phyloP scores from a whole-genome alignment of 2,113 vertebrate species.

The Trogon surrucura region DNA sequence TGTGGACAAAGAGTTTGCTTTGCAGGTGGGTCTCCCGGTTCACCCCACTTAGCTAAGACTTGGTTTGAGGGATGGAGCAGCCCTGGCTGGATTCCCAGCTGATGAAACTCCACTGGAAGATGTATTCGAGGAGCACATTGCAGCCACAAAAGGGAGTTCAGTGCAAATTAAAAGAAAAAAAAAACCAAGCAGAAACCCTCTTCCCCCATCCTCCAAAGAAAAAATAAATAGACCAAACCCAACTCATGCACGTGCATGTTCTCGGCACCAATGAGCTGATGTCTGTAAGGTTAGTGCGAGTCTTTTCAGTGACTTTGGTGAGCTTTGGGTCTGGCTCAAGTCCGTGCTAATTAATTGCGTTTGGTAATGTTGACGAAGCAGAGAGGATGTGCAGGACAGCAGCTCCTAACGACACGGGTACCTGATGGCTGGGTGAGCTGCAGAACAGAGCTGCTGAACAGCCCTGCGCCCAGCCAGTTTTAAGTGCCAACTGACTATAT shows the following conservation, averaged over 20 bases:
- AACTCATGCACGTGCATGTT: neutral
- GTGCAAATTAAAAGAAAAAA: neutral
- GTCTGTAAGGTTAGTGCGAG: neutral
- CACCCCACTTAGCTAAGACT: neutral
- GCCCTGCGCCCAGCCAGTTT: neutral
- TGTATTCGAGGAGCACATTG: neutral
- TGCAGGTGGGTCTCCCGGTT: neutral
- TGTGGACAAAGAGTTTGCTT: neutral
- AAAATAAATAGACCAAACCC: neutral
- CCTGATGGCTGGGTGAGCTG: neutral
- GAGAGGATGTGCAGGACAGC: neutral
- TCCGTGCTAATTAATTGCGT: neutral
- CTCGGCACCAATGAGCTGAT: rapidly evolving
- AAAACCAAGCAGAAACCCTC: neutral
- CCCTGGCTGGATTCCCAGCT: neutral
- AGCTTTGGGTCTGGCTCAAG: neutral
- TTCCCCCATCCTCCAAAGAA: neutral
- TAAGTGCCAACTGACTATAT: neutral
- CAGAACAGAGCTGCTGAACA: neutral
- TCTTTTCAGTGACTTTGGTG: neutral
- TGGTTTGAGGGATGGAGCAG: neutral
- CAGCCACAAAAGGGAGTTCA: neutral
- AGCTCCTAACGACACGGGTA: rapidly evolving
- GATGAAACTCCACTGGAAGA: neutral
- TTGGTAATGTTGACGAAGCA: neutral